Evolutionary conservation across 2,797 vertebrate genomes (phyloP).

Genomic region (Sebastes steindachneri): DNA sequence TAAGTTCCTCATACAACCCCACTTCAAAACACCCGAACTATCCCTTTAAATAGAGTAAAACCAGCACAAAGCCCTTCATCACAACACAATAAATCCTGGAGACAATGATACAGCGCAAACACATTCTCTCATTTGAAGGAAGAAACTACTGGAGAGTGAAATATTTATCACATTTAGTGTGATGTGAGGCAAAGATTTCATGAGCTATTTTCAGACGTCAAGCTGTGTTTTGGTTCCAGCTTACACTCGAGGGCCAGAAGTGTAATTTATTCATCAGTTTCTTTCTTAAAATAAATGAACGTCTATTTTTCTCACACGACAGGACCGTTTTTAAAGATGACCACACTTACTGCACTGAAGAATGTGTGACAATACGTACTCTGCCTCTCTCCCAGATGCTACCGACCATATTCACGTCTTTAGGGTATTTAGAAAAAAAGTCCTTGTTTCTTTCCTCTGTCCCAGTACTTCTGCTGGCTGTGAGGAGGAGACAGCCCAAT

Average conservation of each 20-base stretch:
- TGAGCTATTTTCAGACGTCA: slow-evolving; percentile 6
- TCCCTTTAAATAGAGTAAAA: not conserved
- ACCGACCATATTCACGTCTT: slow-evolving; percentile 1
- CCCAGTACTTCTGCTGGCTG: slow-evolving; percentile 17
- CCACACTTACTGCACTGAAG: not conserved
- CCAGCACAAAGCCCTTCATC: not conserved
- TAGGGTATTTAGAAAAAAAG: slow-evolving; percentile 13
- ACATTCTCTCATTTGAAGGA: not conserved
- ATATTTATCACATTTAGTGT: not conserved
- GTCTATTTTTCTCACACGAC: not conserved
- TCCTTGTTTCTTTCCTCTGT: slow-evolving; percentile 11
- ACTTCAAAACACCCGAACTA: not conserved
- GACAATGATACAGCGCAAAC: not conserved
- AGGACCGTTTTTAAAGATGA: not conserved
- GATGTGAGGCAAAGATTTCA: not conserved
- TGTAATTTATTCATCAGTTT: not conserved
- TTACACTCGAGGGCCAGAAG: not conserved
- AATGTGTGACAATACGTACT: not conserved
- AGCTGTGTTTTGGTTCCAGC: not conserved
- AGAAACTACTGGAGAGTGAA: not conserved
- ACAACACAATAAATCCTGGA: not conserved
- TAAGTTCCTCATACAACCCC: not conserved
- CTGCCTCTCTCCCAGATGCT: not conserved
- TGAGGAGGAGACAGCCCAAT: slow-evolving; percentile 31
- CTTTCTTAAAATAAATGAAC: not conserved